A percentile compares a stretch with the other conserved stretches of the same genome.
Evolutionary conservation across 1,140 invertebrate genomes (phyloP).

Genomic region (Apis cerana): DNA sequence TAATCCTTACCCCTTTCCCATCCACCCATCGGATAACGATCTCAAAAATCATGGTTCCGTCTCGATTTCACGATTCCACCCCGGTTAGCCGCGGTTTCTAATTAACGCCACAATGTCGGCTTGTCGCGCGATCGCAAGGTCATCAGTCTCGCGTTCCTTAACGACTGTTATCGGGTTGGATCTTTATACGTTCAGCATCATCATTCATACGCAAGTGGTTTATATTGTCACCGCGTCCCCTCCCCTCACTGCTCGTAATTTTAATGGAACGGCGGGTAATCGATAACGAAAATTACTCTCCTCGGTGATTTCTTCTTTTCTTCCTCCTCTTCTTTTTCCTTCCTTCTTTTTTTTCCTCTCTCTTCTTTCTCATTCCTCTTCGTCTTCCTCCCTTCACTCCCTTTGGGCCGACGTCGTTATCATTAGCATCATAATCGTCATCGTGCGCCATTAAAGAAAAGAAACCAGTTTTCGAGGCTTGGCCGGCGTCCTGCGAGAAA

Average conservation of each 20-base stretch:
- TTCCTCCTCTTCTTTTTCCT: background rate
- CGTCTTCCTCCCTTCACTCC: background rate
- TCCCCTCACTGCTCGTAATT: constrained; percentile 18
- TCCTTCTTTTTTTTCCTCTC: too few species aligned
- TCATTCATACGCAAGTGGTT: constrained; percentile 23
- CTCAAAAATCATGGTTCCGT: background rate
- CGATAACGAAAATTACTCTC: constrained; percentile 32
- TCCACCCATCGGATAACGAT: background rate
- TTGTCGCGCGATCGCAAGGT: constrained; percentile 4
- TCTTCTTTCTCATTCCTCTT: background rate
- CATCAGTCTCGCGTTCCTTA: constrained; percentile 21
- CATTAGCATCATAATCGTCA: constrained; percentile 54
- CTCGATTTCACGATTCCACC: constrained; percentile 7
- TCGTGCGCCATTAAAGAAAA: constrained; percentile 48
- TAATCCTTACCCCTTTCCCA: background rate
- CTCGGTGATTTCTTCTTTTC: background rate
- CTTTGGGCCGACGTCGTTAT: constrained; percentile 33
- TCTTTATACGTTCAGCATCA: constrained; percentile 12
- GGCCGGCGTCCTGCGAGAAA: constrained; percentile 23
- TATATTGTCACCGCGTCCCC: constrained; percentile 22
- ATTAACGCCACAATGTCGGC: constrained; percentile 17
- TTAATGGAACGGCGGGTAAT: constrained; percentile 30
- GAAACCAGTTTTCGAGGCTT: constrained; percentile 42
- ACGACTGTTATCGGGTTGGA: background rate
- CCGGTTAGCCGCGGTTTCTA: background rate